phyloP scores from a whole-genome alignment of 2,888 invertebrate genomes.

The Dicranocentrus wangi region DNA sequence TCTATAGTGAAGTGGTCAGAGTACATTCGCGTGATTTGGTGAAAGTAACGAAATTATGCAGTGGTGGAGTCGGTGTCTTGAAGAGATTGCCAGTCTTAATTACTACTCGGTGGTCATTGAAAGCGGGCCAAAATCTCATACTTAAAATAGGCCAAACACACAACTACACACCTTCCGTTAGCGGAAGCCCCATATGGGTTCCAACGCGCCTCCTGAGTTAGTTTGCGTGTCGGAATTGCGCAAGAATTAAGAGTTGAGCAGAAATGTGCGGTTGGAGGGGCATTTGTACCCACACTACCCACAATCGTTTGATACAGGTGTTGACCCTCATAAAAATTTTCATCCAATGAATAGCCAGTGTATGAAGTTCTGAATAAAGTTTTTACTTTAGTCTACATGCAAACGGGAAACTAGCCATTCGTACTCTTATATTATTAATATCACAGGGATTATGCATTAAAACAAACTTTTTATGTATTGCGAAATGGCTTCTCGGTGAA shows the following conservation, averaged over 20 bases:
- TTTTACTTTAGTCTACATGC: too few relatives aligned
- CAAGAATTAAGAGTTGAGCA: neutral
- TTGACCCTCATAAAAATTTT: too few relatives aligned
- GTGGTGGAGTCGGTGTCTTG: neutral
- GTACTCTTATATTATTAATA: too few relatives aligned
- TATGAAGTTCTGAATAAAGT: too few relatives aligned
- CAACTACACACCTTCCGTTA: neutral
- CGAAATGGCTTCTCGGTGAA: too few relatives aligned
- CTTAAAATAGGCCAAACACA: conserved; percentile 1
- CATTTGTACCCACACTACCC: neutral
- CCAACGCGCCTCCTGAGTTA: too few relatives aligned
- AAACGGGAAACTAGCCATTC: too few relatives aligned
- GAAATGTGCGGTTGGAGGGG: neutral
- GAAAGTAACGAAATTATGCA: conserved; percentile 19
- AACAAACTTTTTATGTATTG: too few relatives aligned
- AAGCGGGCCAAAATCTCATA: neutral
- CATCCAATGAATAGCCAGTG: too few relatives aligned
- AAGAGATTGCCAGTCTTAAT: conserved; percentile 13
- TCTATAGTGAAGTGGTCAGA: too few relatives aligned
- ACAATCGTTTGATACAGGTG: too few relatives aligned
- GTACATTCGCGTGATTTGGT: neutral
- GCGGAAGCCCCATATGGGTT: neutral
- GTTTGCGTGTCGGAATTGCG: neutral
- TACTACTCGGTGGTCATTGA: neutral
- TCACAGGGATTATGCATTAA: too few relatives aligned